Evolutionary conservation across 2,888 invertebrate species (phyloP), one percentile per base, ranked within the genome.

Genomic region (Heliconius erato): DNA sequence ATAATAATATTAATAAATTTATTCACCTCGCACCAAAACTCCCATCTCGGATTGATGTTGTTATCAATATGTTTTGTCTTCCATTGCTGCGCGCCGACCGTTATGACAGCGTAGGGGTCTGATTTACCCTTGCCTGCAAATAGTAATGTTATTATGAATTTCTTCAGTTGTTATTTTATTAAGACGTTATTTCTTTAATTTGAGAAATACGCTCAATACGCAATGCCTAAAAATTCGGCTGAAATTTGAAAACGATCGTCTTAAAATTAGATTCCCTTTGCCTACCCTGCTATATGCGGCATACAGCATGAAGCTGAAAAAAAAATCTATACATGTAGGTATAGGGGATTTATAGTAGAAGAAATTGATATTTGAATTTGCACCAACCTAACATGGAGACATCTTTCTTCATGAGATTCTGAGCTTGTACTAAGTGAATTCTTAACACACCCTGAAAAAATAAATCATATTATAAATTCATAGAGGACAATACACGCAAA

Each of bases 361-460:
- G 63, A n/a, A 63, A n/a, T 3, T 3, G 3, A 63, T n/a, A n/a
- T 63, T 49, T 40, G 32, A 26, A 63, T 26, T 44, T 35, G 32
- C 54, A 81, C 95, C 97, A 96, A 91, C 98, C 99, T 89, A 99
- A 93, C 92, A 99, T 96, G 72, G 98, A 97, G 76, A 99, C 98
- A 93, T 99, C 99, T 94, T 99, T 99, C 93, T 98, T 99, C 98
- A 99, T 99, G 35, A 99, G 96, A 93, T 99, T 98, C 92, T 98
- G 98, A 14, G 99, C 99, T 96, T 99, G 99, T 12, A 99, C 97
- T 16, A 99, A 97, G 92, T 99, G 98, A 81, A 99, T 98, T 86
- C 99, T 97, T 81, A 99, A 95, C 65, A 99, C 98, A 84, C 99
- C 99, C 99, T 99, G 88, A 19, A 94, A 91, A 79, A 11, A 54